phyloP scores from a whole-genome alignment of 2,113 vertebrate species.

The Drymodes brunneopygia region DNA sequence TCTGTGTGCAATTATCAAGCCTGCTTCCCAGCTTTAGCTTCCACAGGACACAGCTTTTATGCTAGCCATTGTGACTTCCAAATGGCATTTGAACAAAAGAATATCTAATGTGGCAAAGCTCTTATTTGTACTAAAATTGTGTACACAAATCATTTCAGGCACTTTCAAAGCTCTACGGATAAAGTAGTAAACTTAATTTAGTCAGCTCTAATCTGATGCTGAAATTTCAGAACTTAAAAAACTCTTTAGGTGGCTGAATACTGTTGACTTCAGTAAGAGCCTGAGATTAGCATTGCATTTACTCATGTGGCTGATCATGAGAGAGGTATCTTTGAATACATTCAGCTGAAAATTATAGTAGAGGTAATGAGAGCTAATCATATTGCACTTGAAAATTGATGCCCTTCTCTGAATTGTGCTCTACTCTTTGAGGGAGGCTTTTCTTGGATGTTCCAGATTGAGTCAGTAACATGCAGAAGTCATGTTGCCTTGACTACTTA shows the following conservation, averaged over 20 bases:
- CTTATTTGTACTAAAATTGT: slow-evolving; percentile 10
- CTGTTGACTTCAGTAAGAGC: neutral
- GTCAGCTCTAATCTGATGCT: neutral
- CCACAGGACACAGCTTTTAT: slow-evolving; percentile 2
- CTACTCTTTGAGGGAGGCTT: neutral
- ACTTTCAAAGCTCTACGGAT: neutral
- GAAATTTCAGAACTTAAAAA: neutral
- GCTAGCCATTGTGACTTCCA: slow-evolving; percentile 35
- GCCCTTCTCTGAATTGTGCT: neutral
- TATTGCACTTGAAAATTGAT: neutral
- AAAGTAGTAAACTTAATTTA: neutral
- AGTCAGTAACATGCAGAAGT: neutral
- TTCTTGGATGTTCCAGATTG: slow-evolving; percentile 6
- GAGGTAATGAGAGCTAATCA: neutral
- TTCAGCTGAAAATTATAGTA: neutral
- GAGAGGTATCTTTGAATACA: neutral
- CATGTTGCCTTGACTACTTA: neutral
- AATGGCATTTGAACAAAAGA: slow-evolving; percentile 57
- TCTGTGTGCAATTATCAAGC: slow-evolving; percentile 8
- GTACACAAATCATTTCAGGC: neutral
- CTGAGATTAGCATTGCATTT: neutral
- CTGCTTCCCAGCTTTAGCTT: slow-evolving; percentile 15
- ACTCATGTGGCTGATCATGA: neutral
- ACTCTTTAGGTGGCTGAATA: neutral
- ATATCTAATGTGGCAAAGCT: slow-evolving; percentile 55